These are phyloP conservation scores for Dione vanillae DNA, from an alignment of 2,888 invertebrate genomes.

Conservation along the genomic window DNA sequence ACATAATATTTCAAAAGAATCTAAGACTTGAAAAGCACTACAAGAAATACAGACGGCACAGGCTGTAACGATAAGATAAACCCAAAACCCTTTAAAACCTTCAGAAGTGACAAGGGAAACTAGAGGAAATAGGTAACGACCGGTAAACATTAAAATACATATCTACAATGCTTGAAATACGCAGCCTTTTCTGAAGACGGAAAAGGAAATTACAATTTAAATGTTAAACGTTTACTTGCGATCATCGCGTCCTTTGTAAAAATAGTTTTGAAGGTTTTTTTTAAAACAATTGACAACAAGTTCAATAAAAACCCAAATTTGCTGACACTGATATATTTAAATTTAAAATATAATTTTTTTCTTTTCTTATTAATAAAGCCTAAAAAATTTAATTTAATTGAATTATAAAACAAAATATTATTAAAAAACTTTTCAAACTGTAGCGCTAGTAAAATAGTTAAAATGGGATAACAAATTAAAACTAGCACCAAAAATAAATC, in stretches of 20 bases:
- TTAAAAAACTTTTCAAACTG: no score
- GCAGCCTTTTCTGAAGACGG: slow-evolving; percentile 30
- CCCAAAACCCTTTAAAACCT: slow-evolving; percentile 33
- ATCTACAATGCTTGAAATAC: slow-evolving; percentile 31
- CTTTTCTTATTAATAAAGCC: no score
- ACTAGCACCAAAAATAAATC: no score
- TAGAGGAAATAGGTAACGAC: slow-evolving; percentile 37
- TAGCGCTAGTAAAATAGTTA: no score
- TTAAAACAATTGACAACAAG: background rate
- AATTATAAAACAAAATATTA: no score
- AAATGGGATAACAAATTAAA: no score
- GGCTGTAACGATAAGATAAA: slow-evolving; percentile 33
- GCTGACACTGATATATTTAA: background rate
- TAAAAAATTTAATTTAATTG: no score
- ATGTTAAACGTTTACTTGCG: slow-evolving; percentile 22
- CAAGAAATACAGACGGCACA: background rate
- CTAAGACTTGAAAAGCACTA: background rate
- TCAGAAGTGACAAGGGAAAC: slow-evolving; percentile 35
- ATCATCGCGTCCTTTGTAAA: slow-evolving; percentile 24
- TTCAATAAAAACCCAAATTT: background rate
- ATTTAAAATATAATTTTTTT: no score
- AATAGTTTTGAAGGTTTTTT: slow-evolving; percentile 7
- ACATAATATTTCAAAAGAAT: background rate
- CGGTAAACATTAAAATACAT: slow-evolving; percentile 38
- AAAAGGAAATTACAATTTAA: slow-evolving; percentile 24